Percentiles rank a stretch among this genome's conserved stretches.
These are phyloP conservation scores for Botia kubotai DNA, from an alignment of 2,797 vertebrate species.

Conservation along the genomic window DNA sequence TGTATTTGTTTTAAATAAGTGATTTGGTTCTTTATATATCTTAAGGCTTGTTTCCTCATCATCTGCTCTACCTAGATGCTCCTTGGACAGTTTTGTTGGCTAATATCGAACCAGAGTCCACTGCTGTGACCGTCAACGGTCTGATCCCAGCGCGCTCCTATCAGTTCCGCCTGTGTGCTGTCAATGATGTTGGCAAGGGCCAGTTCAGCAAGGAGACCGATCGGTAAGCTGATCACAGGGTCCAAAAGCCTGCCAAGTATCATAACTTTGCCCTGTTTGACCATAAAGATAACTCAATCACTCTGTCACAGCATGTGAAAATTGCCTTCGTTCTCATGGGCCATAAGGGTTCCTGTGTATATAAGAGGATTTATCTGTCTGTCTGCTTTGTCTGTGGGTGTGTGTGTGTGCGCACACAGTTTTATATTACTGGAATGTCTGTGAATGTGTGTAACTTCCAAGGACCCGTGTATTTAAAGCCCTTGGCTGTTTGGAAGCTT, in stretches of 20 bases:
- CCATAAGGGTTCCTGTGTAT: conserved; percentile 17
- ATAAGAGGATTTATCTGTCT: conserved; percentile 42
- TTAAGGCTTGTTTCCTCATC: conserved; percentile 6
- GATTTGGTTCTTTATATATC: neutral
- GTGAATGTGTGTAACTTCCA: conserved; percentile 18
- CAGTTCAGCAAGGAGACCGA: conserved; percentile 96
- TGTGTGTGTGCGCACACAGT: conserved; percentile 39
- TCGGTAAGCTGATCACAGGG: conserved; percentile 78
- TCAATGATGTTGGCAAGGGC: conserved; percentile 94
- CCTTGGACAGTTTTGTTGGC: conserved; percentile 92
- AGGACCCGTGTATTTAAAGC: conserved; percentile 17
- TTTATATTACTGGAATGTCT: conserved; percentile 33
- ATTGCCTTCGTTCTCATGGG: conserved; percentile 31
- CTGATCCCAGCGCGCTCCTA: conserved; percentile 94
- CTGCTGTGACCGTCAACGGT: conserved; percentile 83
- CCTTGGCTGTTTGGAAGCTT: conserved; percentile 7
- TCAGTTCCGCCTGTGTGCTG: conserved; percentile 94
- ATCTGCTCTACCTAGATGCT: conserved; percentile 77
- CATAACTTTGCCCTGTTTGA: conserved; percentile 1
- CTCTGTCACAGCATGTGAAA: conserved; percentile 40
- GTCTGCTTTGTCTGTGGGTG: neutral
- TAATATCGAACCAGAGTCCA: conserved; percentile 87
- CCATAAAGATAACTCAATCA: conserved; percentile 25
- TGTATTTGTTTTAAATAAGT: neutral
- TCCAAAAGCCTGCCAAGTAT: conserved; percentile 12